Base-by-base conservation (phyloP, 2,113 vertebrate species). In the Ondatra zibethicus region DNA sequence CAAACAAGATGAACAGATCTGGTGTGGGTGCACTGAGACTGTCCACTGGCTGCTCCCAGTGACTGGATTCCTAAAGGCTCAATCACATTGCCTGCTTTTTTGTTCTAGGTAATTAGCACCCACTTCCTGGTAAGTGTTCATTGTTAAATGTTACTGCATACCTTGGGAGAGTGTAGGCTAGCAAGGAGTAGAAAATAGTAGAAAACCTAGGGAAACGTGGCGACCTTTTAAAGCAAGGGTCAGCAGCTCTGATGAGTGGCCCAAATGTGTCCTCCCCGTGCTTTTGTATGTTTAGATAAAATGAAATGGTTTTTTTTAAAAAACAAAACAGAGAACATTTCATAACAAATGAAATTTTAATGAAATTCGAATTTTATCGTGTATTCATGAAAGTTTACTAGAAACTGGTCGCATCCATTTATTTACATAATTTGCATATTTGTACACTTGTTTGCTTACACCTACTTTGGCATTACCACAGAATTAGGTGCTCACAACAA, bases 281-380 rank as follows among this genome's bases (percentile, higher is more conserved):
- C 72, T 93, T 93, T 36, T 19, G 4, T 39, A 75, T 93, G 29
- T 16, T 86, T 31, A 89, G n/a, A 76, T 27, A 55, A 47, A 68
- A 58, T 55, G n/a, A 76, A 76, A 29, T 8, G 10, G 4, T 29
- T 68, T 31, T 52, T 25, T n/a, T n/a, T n/a, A n/a, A n/a, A 78
- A 85, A 93, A 88, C 88, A 66, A 25, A 58, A 55, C 39, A 27
- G 39, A 80, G 2, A 47, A 61, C 8, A 36, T 45, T 82, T 89
- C 50, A 58, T 39, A 52, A 52, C n/a, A 84, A 63, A 61, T 66
- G 19, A 93, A 95, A 93, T 76, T 97, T 55, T 66, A 27, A 66
- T 91, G 23, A 93, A 95, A 93, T 76, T 96, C 55, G 66, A 27
- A 66, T 91, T 88, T 92, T 45, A 42, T 16, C 11, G 21, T 73